These are phyloP conservation scores for Apistogramma diplotaenia DNA, from an alignment of 2,113 vertebrate species.

Conservation along the genomic window DNA sequence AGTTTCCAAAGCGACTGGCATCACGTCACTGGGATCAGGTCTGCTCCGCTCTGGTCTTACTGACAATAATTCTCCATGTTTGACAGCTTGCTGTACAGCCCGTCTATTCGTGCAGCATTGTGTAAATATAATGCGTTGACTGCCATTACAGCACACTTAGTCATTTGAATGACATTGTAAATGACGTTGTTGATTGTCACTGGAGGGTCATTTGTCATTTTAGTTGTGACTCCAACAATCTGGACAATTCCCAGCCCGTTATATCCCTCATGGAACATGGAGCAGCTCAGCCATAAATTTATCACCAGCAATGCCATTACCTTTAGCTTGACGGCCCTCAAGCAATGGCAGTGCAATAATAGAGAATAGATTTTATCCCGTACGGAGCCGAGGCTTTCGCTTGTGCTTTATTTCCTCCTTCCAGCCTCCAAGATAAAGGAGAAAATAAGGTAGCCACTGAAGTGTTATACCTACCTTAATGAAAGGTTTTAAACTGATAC, in stretches of 20 bases:
- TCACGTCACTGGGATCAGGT: not conserved
- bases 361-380: conserved; percentile 78
- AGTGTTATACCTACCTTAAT: conserved; percentile 68
- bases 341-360: conserved; percentile 74
- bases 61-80: not conserved
- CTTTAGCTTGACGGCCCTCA: conserved; percentile 70
- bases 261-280: conserved; percentile 59
- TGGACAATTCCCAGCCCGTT: conserved; percentile 60
- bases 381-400: conserved; percentile 59
- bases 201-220: conserved; percentile 64
- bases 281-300: conserved; percentile 68
- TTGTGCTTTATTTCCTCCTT: conserved; percentile 71
- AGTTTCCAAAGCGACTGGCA: conserved; percentile 18
- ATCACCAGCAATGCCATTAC: conserved; percentile 74
- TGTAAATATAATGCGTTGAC: conserved; percentile 36
- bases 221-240: conserved; percentile 62
- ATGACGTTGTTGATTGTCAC: conserved; percentile 66
- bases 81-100: not conserved
- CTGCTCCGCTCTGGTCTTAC: not conserved
- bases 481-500: conserved; percentile 65
- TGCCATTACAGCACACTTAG: conserved; percentile 43
- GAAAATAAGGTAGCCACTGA: conserved; percentile 68
- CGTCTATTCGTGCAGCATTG: not conserved
- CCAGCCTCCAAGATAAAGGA: conserved; percentile 68
- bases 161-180: conserved; percentile 59